A percentile compares a stretch with the other conserved stretches of the same genome.
These are phyloP conservation scores for Pavo muticus DNA, from an alignment of 2,113 vertebrate species.

Conservation along the genomic window DNA sequence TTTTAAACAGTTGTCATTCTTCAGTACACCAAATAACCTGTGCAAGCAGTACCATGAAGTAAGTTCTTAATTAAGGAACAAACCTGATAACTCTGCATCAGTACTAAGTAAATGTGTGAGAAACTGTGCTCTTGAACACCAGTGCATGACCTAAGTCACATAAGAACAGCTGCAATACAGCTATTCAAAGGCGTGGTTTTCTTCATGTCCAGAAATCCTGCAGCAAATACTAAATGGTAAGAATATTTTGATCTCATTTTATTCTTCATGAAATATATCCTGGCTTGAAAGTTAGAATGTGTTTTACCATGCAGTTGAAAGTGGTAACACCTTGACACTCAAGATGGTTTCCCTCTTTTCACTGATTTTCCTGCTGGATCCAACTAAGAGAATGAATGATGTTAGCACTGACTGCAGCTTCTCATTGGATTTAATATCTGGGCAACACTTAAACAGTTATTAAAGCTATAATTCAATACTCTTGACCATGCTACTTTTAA, in stretches of 20 bases:
- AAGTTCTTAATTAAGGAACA: neutral
- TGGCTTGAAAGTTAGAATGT: neutral
- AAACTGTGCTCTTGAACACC: neutral
- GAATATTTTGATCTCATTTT: neutral
- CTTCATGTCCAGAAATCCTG: neutral
- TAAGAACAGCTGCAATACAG: neutral
- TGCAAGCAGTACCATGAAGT: neutral
- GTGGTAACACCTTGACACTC: neutral
- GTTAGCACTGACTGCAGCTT: neutral
- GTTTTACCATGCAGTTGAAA: neutral
- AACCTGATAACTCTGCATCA: neutral
- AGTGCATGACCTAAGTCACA: fast-evolving
- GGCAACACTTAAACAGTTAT: neutral
- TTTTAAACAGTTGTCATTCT: neutral
- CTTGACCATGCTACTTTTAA: neutral
- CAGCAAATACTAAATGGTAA: neutral
- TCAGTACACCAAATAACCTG: neutral
- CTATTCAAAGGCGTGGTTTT: neutral
- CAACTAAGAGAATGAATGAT: fast-evolving
- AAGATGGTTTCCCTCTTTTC: neutral
- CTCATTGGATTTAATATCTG: neutral
- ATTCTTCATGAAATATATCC: neutral
- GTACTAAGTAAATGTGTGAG: neutral
- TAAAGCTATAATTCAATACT: neutral
- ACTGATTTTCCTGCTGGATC: neutral